Conservation (phyloP, 2,888 invertebrate genomes). For the Lasioglossum villosulum region DNA sequence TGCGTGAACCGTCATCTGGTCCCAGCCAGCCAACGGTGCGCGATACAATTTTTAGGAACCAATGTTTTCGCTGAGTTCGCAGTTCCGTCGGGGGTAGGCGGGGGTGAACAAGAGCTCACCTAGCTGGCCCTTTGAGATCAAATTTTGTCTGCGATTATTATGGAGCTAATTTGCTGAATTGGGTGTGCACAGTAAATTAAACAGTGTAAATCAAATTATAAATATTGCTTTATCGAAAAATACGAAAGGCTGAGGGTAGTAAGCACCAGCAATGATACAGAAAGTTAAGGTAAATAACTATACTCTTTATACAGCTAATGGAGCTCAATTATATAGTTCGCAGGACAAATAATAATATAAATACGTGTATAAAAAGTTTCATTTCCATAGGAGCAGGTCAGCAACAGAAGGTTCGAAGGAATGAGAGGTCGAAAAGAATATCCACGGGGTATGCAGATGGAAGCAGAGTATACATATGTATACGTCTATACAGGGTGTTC, state of each 20-base stretch:
- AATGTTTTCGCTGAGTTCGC: not conserved
- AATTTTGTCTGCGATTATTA: not conserved
- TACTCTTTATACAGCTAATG: no score
- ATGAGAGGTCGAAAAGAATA: not conserved
- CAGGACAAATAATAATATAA: not conserved
- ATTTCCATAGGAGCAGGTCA: not conserved
- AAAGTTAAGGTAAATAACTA: no score
- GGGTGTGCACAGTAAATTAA: not conserved
- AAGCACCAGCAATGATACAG: not conserved
- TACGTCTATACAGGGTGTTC: no score
- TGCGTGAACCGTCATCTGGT: constrained; percentile 48
- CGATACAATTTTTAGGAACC: constrained; percentile 3
- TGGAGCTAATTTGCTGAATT: not conserved
- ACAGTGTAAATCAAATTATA: not conserved
- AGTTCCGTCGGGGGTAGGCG: not conserved
- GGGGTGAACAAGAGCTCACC: not conserved
- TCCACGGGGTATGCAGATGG: not conserved
- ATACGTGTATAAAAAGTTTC: not conserved
- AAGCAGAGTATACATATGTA: not conserved
- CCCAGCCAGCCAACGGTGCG: constrained; percentile 6
- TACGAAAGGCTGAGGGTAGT: not conserved
- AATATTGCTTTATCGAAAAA: no score
- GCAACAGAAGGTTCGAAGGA: not conserved
- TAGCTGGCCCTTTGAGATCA: not conserved
- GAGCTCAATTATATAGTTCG: not conserved